Evolutionary conservation across 2,797 vertebrate species (phyloP).

Genomic region (Pogoniulus pusillus): DNA sequence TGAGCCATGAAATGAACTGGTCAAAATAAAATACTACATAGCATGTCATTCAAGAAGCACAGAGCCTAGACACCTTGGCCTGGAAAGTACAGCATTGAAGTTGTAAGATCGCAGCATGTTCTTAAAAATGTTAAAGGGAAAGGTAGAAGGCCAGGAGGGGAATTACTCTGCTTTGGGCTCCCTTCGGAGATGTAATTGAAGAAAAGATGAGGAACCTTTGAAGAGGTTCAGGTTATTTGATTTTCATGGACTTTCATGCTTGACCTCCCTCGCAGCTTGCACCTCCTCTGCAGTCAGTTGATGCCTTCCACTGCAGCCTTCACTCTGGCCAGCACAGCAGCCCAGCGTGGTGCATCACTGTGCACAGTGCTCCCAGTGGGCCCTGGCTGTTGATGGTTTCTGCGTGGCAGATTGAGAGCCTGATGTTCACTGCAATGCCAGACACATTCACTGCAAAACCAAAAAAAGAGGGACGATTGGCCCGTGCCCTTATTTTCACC

Average conservation of each 20-base stretch:
- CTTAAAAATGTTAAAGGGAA: neutral
- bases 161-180: neutral
- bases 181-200: neutral
- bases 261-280: neutral
- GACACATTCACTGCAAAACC: neutral
- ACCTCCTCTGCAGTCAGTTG: neutral
- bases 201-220: neutral
- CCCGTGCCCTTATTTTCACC: neutral
- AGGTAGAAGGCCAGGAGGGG: fast-evolving
- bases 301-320: neutral
- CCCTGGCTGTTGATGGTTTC: neutral
- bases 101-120: neutral
- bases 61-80: neutral
- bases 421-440: neutral
- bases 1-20: conserved; percentile 19
- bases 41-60: neutral
- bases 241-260: neutral
- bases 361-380: fast-evolving
- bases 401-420: neutral
- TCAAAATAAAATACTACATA: neutral
- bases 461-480: neutral
- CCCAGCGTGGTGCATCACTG: neutral
- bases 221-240: neutral
- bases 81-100: neutral
- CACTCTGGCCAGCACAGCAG: neutral